Evolutionary conservation across 2,797 vertebrate genomes (phyloP), one percentile per base, ranked within the genome.

Genomic region (Chromobotia macracanthus): DNA sequence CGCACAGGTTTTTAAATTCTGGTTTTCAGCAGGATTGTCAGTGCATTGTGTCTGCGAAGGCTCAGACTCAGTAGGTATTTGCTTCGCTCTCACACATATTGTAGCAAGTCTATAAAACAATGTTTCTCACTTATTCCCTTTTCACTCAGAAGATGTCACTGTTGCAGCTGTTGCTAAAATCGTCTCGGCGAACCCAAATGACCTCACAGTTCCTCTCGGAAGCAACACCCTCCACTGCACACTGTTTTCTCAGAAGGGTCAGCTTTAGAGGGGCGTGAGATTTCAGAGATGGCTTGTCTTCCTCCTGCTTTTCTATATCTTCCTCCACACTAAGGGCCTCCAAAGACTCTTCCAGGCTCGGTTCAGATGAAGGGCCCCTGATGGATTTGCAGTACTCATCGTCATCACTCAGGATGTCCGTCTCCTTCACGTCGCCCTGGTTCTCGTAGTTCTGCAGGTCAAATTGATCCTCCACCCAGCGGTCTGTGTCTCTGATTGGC

Each of bases 381-480:
- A 94, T 80, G 0, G 96, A 95, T 85, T 96, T 93, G 69, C 97
- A 97, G 91, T 96, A 97, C 75, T 97, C 97, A 0, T 99, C 97
- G 0, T 98, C 97, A 7, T 98, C 97, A 15, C 97, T 99, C 85
- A 99, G 91, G 87, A 99, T 99, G 93, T 99, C 97, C 0, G 97
- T 99, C 92, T 99, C 97, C 91, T 99, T 98, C 84, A 99, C 87
- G 3, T 89, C 88, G 0, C 92, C 93, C 72, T 92, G 95, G 83
- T 94, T 94, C 77, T 96, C 96, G 5, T 96, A 98, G 83, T 90
- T 87, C 41, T 93, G 94, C 79, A 98, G 91, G 88, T 99, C 95
- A 41, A 98, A 98, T 91, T 98, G 97, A 85, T 97, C 95, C 86
- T 98, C 96, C 76, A 98, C 95, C 97, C 97, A 98, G 38, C 95